A percentile compares a stretch with the other conserved stretches of the same genome.
Conservation (phyloP, 92 coral and sea anemone genomes). For the Porites lobata region DNA sequence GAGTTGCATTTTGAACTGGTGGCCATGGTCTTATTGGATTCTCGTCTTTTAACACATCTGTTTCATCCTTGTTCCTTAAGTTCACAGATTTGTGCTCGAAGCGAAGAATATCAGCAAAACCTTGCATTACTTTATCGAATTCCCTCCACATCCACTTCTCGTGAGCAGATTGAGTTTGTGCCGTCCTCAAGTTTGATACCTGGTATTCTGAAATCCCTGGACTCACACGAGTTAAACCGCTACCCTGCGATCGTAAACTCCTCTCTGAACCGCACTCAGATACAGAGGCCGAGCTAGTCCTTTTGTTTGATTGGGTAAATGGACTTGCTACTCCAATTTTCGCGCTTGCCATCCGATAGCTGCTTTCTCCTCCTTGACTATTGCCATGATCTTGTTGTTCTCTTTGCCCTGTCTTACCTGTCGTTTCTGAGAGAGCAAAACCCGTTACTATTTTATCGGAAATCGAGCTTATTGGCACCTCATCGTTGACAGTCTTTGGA, state of each 20-base stretch:
- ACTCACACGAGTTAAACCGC: conserved; percentile 3
- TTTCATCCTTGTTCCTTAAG: conserved; percentile 11
- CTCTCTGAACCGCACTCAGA: neutral
- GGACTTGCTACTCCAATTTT: neutral
- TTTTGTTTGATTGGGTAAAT: conserved; percentile 11
- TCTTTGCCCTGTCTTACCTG: neutral
- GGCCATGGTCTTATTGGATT: neutral
- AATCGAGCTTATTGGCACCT: too few species aligned
- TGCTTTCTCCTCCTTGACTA: neutral
- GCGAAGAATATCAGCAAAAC: conserved; percentile 64
- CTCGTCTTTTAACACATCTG: neutral
- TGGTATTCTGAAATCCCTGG: neutral
- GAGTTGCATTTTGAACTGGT: conserved; percentile 24
- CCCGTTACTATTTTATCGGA: too few species aligned
- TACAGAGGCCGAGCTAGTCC: neutral
- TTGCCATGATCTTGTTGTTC: too few species aligned
- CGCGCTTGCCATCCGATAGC: neutral
- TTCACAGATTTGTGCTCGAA: conserved; percentile 66
- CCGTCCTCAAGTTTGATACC: neutral
- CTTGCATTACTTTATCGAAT: conserved; percentile 78
- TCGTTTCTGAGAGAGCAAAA: too few species aligned
- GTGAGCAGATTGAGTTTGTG: conserved; percentile 31
- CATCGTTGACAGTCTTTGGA: neutral
- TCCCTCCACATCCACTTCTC: conserved; percentile 71
- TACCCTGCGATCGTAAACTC: neutral